Evolutionary conservation across 30 jellyfish, hydroid and myxozoan genomes (phyloP), one percentile per base, ranked within the genome.

Genomic region (Aurelia aurita complex sp. Pacific): DNA sequence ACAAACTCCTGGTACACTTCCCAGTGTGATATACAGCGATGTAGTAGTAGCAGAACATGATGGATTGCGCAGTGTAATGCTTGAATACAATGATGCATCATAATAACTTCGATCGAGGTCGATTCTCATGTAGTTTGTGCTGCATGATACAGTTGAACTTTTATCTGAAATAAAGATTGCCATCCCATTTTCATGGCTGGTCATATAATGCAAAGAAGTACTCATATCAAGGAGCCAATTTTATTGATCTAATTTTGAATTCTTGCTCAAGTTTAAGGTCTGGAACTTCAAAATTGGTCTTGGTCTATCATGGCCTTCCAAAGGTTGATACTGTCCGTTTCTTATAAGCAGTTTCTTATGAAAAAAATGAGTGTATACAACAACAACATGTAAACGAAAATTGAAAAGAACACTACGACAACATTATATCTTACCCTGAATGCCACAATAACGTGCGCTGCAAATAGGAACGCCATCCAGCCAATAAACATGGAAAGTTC

Each of bases 381-480:
- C 29, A 23, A 23, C 29, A 23, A 23, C 29, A 23, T 0, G 29
- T 23, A 23, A 23, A 23, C 29, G 29, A 23, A 23, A 23, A 23
- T 23, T 23, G 29, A 23, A 23, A 23, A 23, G 29, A 23, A 23
- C 29, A 23, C 29, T 23, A 23, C 29, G 29, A 2, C 6, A 46
- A 14, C 8, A 14, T 46, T 46, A 46, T 46, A 9, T 61, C 53
- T 18, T 34, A 80, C 85, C 91, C 69, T 70, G 71, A 0, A 72
- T 87, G 64, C 92, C 85, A 64, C 98, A 92, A 73, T 77, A 87
- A 69, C 97, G 83, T 38, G 95, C 53, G 68, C 69, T 67, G 78
- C 98, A 92, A 12, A 40, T 67, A 9, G 97, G 97, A n/a, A 92
- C 98, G n/a, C 97, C 73, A 42, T 69, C 66, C 59, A 92, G 38